Base-by-base conservation (phyloP, 2,113 vertebrate species). In the Scortum barcoo region DNA sequence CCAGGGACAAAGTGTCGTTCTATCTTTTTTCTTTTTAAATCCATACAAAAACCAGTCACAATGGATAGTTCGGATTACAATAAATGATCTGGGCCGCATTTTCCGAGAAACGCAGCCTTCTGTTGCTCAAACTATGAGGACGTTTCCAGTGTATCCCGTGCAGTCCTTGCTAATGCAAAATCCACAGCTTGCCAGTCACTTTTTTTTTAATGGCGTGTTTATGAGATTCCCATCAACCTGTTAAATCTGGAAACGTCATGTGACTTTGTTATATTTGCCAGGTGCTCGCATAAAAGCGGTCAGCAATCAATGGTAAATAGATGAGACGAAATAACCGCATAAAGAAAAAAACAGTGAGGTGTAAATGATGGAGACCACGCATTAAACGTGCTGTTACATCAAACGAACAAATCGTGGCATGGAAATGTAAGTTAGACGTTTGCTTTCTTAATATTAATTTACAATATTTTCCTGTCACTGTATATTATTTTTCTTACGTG, bases 261-360 rank as follows among this genome's bases (percentile, higher is more conserved):
- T 66, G 53, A 46, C 50, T 2, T 5, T 65, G 20, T 61, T 50
- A 53, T 57, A 57, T 57, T 58, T 63, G 26, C 68, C 80, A 82
- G 30, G 65, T 84, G 78, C 48, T 80, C 74, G 53, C 44, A 73
- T 83, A 50, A n/a, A 81, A 54, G 30, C 79, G 75, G 13, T 82
- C 28, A 56, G 11, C 69, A 66, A 75, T 62, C 26, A 53, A n/a
- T 63, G 28, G 51, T 44, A 46, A 76, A 72, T n/a, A 57, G 7
- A 77, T 73, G 57, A 76, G 5, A 70, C 60, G 30, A 67, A 67
- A 62, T 16, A 17, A 28, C 10, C 20, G 40, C 78, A 83, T 67
- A 77, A 78, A 72, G n/a, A n/a, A 60, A 72, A 17, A 16, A 10
- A 58, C 50, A 53, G 10, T 11, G 53, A 57, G 10, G 71, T 76